These are phyloP conservation scores for Urocynchramus pylzowi DNA, from an alignment of 2,113 vertebrate genomes.

Conservation along the genomic window DNA sequence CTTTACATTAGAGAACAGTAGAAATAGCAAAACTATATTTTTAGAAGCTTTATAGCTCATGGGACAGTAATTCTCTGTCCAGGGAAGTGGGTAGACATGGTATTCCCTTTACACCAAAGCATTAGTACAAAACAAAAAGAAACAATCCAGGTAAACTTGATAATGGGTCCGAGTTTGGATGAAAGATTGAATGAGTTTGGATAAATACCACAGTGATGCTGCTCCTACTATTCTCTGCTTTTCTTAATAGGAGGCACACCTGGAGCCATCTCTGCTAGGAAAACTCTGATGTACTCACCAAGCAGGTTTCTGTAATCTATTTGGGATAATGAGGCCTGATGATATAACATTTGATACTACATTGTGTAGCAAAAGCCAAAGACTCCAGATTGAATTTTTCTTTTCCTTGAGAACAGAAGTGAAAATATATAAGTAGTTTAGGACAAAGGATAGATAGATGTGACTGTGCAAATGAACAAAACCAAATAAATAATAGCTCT, in stretches of 20 bases:
- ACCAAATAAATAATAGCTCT: not conserved
- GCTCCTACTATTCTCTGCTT: not conserved
- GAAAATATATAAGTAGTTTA: not conserved
- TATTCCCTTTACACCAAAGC: not conserved
- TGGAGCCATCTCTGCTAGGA: not conserved
- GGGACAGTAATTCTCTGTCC: not conserved
- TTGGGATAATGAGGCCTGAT: not conserved
- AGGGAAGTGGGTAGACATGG: not conserved
- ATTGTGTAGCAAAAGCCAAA: not conserved
- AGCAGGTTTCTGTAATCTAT: not conserved
- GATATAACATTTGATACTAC: not conserved
- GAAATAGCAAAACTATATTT: not conserved
- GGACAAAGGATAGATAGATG: not conserved
- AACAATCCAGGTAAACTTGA: not conserved
- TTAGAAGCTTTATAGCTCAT: not conserved
- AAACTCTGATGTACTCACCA: not conserved
- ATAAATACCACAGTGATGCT: not conserved
- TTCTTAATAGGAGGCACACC: not conserved
- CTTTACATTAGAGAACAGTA: not conserved
- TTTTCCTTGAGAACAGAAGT: not conserved
- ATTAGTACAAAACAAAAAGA: not conserved
- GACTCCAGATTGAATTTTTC: not conserved
- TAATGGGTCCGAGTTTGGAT: not conserved
- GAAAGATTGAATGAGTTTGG: not conserved
- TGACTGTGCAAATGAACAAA: not conserved